Percentiles rank a stretch among this genome's conserved stretches.
Conservation (phyloP, 2,888 invertebrate genomes). For the Dryomyza anilis region DNA sequence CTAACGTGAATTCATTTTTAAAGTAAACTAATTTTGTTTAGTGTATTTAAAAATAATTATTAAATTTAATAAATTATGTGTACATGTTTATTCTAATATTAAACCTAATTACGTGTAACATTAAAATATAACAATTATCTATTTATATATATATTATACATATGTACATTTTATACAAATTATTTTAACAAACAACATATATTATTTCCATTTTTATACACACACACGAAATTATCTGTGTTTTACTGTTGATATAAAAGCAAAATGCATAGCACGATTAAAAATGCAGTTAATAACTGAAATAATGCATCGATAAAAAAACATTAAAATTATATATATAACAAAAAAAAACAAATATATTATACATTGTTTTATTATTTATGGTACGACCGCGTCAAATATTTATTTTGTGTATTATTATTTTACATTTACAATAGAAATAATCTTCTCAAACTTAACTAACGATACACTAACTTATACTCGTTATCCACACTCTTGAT, state of each 20-base stretch:
- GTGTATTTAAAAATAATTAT: slow-evolving; percentile 23
- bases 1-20: slow-evolving; percentile 37
- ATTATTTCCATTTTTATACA: slow-evolving; percentile 5
- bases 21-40: slow-evolving; percentile 43
- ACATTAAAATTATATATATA: no score
- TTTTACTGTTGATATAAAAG: no score
- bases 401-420: slow-evolving; percentile 6
- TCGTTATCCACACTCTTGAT: neutral
- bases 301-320: no score
- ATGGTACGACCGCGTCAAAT: no score
- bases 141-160: slow-evolving; percentile 17
- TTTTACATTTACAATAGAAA: no score
- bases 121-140: slow-evolving; percentile 26
- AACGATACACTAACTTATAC: neutral
- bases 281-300: no score
- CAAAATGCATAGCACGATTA: no score
- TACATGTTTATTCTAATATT: slow-evolving; percentile 28
- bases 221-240: no score
- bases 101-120: slow-evolving; percentile 19
- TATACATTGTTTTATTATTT: no score
- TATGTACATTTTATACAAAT: slow-evolving; percentile 39
- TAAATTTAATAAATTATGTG: slow-evolving; percentile 34
- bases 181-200: slow-evolving; percentile 13
- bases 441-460: no score
- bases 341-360: no score